Conservation (phyloP, 2,113 vertebrate species). For the Trogon melanurus region DNA sequence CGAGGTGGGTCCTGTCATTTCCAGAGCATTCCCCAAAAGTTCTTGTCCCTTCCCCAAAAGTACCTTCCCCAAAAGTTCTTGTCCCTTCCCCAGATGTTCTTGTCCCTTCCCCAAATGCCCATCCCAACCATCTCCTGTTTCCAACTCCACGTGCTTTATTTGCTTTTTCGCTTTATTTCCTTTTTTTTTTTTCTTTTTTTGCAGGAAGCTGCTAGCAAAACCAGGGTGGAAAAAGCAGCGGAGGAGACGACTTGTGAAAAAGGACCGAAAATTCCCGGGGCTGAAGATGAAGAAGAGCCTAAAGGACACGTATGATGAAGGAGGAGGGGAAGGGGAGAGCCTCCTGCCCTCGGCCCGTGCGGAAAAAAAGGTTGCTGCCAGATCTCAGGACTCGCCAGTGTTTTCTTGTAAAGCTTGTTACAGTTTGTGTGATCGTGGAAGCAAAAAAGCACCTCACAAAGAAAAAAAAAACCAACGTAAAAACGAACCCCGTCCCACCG, state of each 20-base stretch:
- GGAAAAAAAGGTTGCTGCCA: conserved; percentile 61
- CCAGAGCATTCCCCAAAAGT: neutral
- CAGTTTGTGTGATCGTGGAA: conserved; percentile 78
- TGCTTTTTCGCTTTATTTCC: neutral
- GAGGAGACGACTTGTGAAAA: conserved; percentile 21
- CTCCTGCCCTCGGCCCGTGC: conserved; percentile 31
- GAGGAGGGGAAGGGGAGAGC: conserved; percentile 50
- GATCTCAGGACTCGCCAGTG: conserved; percentile 74
- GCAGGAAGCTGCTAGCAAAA: conserved; percentile 79
- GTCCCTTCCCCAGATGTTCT: too few species aligned
- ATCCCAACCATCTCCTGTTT: neutral
- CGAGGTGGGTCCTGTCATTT: neutral
- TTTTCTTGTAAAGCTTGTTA: conserved; percentile 77
- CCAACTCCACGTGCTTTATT: neutral
- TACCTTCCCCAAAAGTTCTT: too few species aligned
- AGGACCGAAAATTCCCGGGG: neutral
- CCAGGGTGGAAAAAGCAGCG: neutral
- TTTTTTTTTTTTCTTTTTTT: neutral
- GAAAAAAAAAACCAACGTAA: neutral
- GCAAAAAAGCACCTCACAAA: conserved; percentile 54
- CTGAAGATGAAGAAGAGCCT: conserved; percentile 47
- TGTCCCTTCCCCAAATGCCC: too few species aligned
- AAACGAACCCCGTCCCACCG: neutral
- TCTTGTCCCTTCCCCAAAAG: too few species aligned
- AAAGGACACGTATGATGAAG: conserved; percentile 71